Percentiles rank a stretch among this genome's conserved stretches.
These are phyloP conservation scores for Lophotriccus pileatus DNA, from an alignment of 2,797 vertebrate genomes.

Conservation along the genomic window DNA sequence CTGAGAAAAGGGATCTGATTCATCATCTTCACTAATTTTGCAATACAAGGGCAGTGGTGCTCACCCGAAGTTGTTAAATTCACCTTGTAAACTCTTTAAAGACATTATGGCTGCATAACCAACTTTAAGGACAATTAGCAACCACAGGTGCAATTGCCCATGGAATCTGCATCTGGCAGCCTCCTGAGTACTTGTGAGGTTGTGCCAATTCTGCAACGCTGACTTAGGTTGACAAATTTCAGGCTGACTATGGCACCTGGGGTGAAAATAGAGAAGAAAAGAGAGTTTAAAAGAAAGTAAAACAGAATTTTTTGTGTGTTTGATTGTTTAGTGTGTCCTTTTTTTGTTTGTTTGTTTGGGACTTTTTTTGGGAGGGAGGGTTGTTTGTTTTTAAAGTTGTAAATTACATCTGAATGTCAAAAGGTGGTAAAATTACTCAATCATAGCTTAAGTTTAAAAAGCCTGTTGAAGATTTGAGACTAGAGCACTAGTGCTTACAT, in stretches of 20 bases:
- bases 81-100: constrained; percentile 16
- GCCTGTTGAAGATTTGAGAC: not conserved
- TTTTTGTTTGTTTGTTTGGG: not conserved
- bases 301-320: not conserved
- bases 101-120: not conserved
- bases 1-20: not conserved
- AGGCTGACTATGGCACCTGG: not conserved
- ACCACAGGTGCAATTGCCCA: constrained; percentile 7
- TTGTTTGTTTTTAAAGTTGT: not conserved
- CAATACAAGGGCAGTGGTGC: not conserved
- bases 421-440: not conserved
- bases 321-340: accelerated
- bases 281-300: not conserved
- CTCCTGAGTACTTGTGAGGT: not conserved
- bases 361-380: accelerated
- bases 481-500: not conserved
- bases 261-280: not conserved
- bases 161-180: constrained; percentile 42
- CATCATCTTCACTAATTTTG: not conserved
- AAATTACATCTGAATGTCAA: not conserved
- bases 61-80: not conserved
- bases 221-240: not conserved
- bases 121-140: constrained; percentile 9
- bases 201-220: not conserved
- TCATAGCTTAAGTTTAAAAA: not conserved